Evolutionary conservation across 2,113 vertebrate species (phyloP), one percentile per base, ranked within the genome.

Genomic region (Mirounga angustirostris): DNA sequence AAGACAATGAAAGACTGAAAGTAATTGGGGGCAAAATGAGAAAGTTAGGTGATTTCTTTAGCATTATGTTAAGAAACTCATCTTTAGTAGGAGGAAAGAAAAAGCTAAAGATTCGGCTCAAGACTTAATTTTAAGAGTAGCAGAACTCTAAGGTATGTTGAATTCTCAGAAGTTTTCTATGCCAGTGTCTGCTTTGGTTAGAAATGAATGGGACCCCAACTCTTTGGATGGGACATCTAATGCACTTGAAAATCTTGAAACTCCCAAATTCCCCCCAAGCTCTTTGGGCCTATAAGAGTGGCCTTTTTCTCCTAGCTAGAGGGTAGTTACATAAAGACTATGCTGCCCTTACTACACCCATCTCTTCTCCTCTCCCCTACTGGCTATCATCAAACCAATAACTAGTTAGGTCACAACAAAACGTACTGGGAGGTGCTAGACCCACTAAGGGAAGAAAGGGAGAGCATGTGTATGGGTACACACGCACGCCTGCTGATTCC

Each of bases 71-170:
- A 80, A 80, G 67, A 58, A 94, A 54, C 22, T 46, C 16, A 56
- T 84, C 30, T 79, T n/a, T 5, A 78, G 5, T 22, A 85, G 43
- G 21, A 90, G 19, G 67, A 67, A 90, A 92, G 58, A 79, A 88
- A 26, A 82, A 67, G 54, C 65, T 81, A 40, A 81, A 21, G 28
- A 33, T 43, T 91, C 56, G 43, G n/a, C 21, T 33, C 13, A 36
- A 63, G 56, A 65, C 28, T 90, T 82, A 95, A 59, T 92, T 88
- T 78, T 86, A 95, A 82, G 71, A 24, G 30, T 87, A 59, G 69
- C 43, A 83, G 59, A 87, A 40, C 43, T 24, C 36, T 26, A 65
- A 22, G 8, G 14, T 43, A 4, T 26, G 22, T 82, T 89, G 65
- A 93, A 61, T 91, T 96, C 54, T 94, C 59, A 54, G 43, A 96